Evolutionary conservation across 2,113 vertebrate genomes (phyloP), one percentile per base, ranked within the genome.

Genomic region (Vulpes vulpes): DNA sequence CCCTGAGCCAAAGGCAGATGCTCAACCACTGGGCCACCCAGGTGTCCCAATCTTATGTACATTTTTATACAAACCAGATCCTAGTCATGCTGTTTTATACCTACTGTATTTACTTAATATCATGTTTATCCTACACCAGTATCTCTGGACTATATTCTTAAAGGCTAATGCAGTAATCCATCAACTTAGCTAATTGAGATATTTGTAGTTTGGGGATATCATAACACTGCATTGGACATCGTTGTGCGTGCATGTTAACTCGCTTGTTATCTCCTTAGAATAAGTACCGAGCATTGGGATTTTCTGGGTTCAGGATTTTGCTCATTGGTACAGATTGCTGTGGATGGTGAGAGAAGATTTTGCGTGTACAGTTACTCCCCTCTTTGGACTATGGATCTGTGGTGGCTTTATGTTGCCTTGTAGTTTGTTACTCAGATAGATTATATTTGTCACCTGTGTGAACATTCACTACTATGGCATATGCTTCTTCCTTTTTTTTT

Each of bases 71-170:
- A 81, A 64, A 57, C 27, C 76, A 2, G 82, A 38, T 95, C 30
- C 73, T 43, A 35, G n/a, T 95, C 57, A 64, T 92, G 27, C 25
- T 76, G 3, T 80, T 97, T 94, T 82, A 78, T 19, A 86, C 15
- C 8, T 57, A 43, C 69, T 82, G 17, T 82, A 43, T 96, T 83
- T 49, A 71, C 71, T 82, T 62, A 65, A 27, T 38, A 65, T 95
- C 57, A 53, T 22, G 1, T 81, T 89, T 76, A 57, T 86, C 67
- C 20, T 74, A 0, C 78, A 87, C 83, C 51, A 67, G 8, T 81
- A n/a, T 55, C 17, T 89, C 38, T 69, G 85, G 55, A 84, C 23
- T 95, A 55, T 16, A 65, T 96, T 88, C 17, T 60, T 83, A 64
- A 87, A 78, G 35, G 65, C 19, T 91, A 87, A 78, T 73, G 55